Evolutionary conservation across 2,888 invertebrate genomes (phyloP).

Genomic region (Psylliodes chrysocephalus): DNA sequence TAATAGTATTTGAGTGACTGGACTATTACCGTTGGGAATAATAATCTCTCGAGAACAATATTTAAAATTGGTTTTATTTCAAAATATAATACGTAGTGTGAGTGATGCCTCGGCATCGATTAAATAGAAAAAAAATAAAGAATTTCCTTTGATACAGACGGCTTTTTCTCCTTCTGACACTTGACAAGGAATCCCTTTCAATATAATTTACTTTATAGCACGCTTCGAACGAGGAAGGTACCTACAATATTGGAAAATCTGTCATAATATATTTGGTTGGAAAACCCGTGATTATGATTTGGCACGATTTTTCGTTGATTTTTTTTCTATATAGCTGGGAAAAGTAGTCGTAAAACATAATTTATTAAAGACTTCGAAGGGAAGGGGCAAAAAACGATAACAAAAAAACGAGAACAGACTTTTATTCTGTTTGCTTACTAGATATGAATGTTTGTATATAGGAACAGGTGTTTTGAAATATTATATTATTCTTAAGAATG

Average conservation of each 20-base stretch:
- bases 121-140: constrained; percentile 49
- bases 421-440: no score
- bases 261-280: constrained; percentile 39
- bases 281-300: constrained; percentile 16
- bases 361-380: not conserved
- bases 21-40: no score
- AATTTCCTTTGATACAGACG: constrained; percentile 50
- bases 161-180: constrained; percentile 54
- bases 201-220: constrained; percentile 60
- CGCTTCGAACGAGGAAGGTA: constrained; percentile 41
- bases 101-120: constrained; percentile 45
- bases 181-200: constrained; percentile 61
- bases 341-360: not conserved
- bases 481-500: no score
- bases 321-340: constrained; percentile 2
- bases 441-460: no score
- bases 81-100: not conserved
- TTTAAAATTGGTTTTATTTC: no score
- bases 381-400: not conserved
- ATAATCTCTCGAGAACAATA: no score
- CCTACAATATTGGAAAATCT: constrained; percentile 42
- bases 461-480: no score
- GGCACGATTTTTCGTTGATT: constrained; percentile 6
- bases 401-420: no score
- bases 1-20: no score